Conservation (phyloP, 30 jellyfish, hydroid and myxozoan genomes). For the Chironex yamaguchii region DNA sequence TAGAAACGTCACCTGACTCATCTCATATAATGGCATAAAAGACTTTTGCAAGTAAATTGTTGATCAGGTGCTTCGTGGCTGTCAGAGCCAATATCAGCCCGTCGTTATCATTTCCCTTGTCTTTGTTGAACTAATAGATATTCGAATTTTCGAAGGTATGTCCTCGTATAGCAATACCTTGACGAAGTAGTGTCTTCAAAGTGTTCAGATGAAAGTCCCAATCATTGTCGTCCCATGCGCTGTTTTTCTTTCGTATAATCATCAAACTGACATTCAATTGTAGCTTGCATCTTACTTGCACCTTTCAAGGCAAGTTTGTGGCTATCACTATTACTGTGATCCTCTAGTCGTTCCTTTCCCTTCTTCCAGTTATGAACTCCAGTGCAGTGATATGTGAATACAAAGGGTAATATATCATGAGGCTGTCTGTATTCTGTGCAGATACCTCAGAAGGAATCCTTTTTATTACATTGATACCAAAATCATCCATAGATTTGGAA, state of each 20-base stretch:
- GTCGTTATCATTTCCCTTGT: constrained; percentile 10
- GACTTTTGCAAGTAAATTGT: neutral
- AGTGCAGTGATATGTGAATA: constrained; percentile 23
- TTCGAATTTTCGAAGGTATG: constrained; percentile 41
- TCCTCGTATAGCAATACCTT: constrained; percentile 36
- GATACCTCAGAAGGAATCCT: constrained; percentile 37
- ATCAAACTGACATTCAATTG: constrained; percentile 45
- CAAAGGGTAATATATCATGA: constrained; percentile 36
- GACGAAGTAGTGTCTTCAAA: constrained; percentile 39
- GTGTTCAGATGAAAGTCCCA: constrained; percentile 26
- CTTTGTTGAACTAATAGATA: constrained; percentile 38
- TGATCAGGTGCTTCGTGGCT: neutral
- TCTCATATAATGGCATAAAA: neutral
- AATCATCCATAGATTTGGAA: constrained; percentile 7
- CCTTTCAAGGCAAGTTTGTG: constrained; percentile 4
- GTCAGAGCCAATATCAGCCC: constrained; percentile 18
- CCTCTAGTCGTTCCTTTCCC: constrained; percentile 40
- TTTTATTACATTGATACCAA: constrained; percentile 40
- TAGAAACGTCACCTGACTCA: neutral
- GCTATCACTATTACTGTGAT: neutral
- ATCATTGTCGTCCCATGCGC: constrained; percentile 44
- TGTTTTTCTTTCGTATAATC: constrained; percentile 25
- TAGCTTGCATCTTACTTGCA: constrained; percentile 39
- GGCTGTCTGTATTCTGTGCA: constrained; percentile 50
- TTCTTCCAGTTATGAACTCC: constrained; percentile 54